These are phyloP conservation scores for Pseudochirops corinnae DNA, from an alignment of 2,797 vertebrate species.

Conservation along the genomic window DNA sequence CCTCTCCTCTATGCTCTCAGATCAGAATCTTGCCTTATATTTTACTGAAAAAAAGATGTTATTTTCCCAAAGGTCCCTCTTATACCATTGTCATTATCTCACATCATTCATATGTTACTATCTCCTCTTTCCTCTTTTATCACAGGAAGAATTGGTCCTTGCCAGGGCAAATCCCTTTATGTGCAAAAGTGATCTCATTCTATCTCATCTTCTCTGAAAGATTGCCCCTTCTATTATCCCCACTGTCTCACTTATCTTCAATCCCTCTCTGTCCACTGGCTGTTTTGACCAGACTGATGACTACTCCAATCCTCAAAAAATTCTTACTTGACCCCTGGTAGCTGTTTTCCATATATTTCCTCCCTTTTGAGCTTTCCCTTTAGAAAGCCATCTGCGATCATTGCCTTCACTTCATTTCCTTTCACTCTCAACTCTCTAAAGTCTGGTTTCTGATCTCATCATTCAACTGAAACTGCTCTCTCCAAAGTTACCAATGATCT, in stretches of 20 bases:
- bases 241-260: background rate
- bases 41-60: background rate
- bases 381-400: background rate
- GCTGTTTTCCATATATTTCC: too few species aligned
- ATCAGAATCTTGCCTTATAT: background rate
- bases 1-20: too few species aligned
- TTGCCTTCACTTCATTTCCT: background rate
- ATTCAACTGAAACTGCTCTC: background rate
- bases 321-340: too few species aligned
- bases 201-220: background rate
- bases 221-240: background rate
- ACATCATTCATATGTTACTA: background rate
- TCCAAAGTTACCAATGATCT: background rate
- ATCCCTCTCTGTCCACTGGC: background rate
- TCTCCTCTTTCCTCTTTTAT: background rate
- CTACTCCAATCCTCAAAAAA: too few species aligned
- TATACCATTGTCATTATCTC: background rate
- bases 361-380: background rate
- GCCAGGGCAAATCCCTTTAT: background rate
- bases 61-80: background rate
- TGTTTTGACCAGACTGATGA: too few species aligned
- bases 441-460: background rate
- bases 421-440: background rate
- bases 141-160: background rate
- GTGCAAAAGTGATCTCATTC: background rate